Base-by-base conservation (phyloP, 1,140 invertebrate species). In the Rhyzopertha dominica region DNA sequence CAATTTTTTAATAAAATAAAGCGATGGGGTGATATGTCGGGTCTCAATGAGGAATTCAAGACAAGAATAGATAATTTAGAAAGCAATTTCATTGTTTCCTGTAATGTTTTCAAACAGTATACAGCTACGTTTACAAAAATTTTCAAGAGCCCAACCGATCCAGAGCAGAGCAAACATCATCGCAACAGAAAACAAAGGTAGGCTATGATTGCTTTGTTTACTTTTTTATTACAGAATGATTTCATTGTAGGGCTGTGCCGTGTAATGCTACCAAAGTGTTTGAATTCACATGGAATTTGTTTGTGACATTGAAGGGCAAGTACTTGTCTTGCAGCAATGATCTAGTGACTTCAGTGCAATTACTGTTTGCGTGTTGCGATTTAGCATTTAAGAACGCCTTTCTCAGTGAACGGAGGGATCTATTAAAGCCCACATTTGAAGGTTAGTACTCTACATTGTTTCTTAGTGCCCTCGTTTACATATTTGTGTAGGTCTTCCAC, bases 1-100 rank as follows among this genome's bases (percentile, higher is more conserved):
- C 87, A 97, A 52, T 99, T 99, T 73, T 96, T 98, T 65, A 82
- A 80, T 31, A 98, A 97, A 72, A 95, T 94, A 58, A 90, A 91
- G 64, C 87, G 87, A 60, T 98, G 95, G 95, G 83, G 87, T 30
- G 90, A 95, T 55, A 96, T 98, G 92, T 83, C 90, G 0, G 84
- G 84, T 51, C 77, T 95, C 64, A 77, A 88, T 1, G 78, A 83
- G 51, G 85, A 91, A 29, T 92, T 97, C 59, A 75, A 83, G 42
- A 77, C 82, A 14, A 90, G 89, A 68, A 86, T 98, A 35, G 84
- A 90, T 35, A 78, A 82, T 44, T 68, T 98, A 32, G 87, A 98
- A 61, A 78, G 84, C 36, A 96, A 94, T 61, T 98, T 98, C 77
- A 84, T 88, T 43, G 94, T 98, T 1, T 94, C 95, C 9, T 89